phyloP scores from a whole-genome alignment of 2,797 vertebrate species.

The Peromyscus melanophrys region DNA sequence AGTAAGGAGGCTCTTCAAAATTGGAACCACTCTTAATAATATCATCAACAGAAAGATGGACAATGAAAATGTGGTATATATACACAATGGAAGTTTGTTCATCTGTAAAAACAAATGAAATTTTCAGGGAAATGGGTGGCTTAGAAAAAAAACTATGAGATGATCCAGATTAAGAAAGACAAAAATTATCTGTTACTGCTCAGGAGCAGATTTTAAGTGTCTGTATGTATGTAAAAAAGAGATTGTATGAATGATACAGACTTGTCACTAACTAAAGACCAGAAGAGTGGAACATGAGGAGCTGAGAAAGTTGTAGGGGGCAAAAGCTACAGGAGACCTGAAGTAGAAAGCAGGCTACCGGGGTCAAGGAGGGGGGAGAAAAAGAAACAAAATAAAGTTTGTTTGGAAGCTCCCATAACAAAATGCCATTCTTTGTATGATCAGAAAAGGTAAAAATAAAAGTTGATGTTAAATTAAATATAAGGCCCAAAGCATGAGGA shows the following conservation, averaged over 20 bases:
- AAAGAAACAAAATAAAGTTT: background rate
- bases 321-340: background rate
- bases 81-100: background rate
- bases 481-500: background rate
- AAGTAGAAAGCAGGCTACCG: background rate
- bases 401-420: background rate
- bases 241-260: background rate
- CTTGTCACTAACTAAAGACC: background rate
- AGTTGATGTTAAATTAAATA: background rate
- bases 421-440: background rate
- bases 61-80: background rate
- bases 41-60: background rate
- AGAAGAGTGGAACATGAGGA: background rate
- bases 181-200: background rate
- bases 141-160: background rate
- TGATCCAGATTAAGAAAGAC: background rate
- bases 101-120: background rate
- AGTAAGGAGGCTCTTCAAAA: background rate
- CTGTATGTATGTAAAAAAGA: background rate
- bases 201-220: background rate
- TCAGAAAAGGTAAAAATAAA: background rate
- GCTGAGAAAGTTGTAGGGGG: no score
- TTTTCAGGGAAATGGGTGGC: background rate
- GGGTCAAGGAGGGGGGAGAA: background rate
- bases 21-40: background rate